These are phyloP conservation scores for Drosophila demipolita DNA, from an alignment of 2,888 invertebrate species.

Conservation along the genomic window DNA sequence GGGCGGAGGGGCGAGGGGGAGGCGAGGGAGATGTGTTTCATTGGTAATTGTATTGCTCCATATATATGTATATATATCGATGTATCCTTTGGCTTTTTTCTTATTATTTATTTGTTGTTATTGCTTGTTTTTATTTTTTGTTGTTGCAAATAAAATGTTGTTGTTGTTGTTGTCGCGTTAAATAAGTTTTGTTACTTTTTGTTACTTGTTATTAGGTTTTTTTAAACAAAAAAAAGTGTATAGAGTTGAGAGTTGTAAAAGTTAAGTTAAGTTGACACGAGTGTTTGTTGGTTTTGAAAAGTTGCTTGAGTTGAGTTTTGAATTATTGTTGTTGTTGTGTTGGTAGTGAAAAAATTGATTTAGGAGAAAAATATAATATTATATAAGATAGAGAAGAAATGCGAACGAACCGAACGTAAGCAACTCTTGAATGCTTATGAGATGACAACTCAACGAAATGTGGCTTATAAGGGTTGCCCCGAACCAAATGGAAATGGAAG, in stretches of 20 bases:
- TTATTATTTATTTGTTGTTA: constrained; percentile 23
- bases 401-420: constrained; percentile 86
- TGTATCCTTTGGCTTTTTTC: constrained; percentile 40
- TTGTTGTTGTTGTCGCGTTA: constrained; percentile 34
- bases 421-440: constrained; percentile 86
- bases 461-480: constrained; percentile 83
- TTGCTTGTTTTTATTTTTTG: constrained; percentile 18
- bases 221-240: constrained; percentile 67
- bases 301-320: constrained; percentile 66
- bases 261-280: constrained; percentile 80
- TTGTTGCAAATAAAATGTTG: constrained; percentile 36
- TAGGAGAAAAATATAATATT: constrained; percentile 84
- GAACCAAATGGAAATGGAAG: constrained; percentile 42
- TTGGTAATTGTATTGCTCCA: constrained; percentile 59
- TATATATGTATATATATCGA: constrained; percentile 14
- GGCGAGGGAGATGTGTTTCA: constrained; percentile 26
- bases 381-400: constrained; percentile 86
- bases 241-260: constrained; percentile 72
- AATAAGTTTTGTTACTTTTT: constrained; percentile 43
- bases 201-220: constrained; percentile 45
- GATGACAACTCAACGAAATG: constrained; percentile 79
- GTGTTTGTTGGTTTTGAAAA: constrained; percentile 62
- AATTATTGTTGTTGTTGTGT: constrained; percentile 76
- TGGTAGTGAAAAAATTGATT: constrained; percentile 82
- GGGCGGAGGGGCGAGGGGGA: constrained; percentile 40